phyloP scores from a whole-genome alignment of 2,797 vertebrate species.

The Danio jaintianensis region DNA sequence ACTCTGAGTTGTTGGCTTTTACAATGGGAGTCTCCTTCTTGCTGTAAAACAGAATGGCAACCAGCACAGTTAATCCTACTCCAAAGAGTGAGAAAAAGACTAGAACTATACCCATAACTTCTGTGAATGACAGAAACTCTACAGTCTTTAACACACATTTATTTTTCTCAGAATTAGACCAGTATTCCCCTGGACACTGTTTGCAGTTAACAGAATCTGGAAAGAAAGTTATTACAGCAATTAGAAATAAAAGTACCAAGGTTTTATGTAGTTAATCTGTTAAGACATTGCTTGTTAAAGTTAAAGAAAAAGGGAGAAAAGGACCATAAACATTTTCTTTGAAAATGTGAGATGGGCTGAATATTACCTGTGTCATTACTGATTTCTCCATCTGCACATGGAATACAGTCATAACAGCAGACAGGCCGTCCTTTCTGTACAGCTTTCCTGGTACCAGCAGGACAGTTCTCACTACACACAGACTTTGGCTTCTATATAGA shows the following conservation, averaged over 20 bases:
- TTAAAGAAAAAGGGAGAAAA: too few relatives aligned
- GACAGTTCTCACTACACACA: constrained; percentile 77
- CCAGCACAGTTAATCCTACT: constrained; percentile 65
- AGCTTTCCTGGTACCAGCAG: constrained; percentile 74
- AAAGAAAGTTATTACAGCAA: constrained; percentile 60
- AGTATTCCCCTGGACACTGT: constrained; percentile 76
- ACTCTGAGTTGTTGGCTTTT: constrained; percentile 77
- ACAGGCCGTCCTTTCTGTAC: constrained; percentile 74
- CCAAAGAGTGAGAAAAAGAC: constrained; percentile 75
- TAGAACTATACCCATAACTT: constrained; percentile 71
- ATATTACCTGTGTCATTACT: constrained; percentile 77
- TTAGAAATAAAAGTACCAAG: not conserved
- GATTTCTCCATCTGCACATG: constrained; percentile 76
- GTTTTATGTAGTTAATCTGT: constrained; percentile 28
- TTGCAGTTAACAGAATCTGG: constrained; percentile 78
- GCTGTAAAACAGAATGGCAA: constrained; percentile 68
- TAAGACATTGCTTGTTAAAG: too few relatives aligned
- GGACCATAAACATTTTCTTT: too few relatives aligned
- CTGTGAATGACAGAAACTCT: constrained; percentile 74
- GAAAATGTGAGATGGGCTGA: not conserved
- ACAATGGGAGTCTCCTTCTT: constrained; percentile 75
- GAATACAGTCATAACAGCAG: constrained; percentile 76
- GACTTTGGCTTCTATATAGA: constrained; percentile 71
- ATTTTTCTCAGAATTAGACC: constrained; percentile 76
- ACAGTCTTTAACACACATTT: constrained; percentile 72